Base-by-base conservation (phyloP, 2,797 vertebrate species). In the Rhinophrynus dorsalis region DNA sequence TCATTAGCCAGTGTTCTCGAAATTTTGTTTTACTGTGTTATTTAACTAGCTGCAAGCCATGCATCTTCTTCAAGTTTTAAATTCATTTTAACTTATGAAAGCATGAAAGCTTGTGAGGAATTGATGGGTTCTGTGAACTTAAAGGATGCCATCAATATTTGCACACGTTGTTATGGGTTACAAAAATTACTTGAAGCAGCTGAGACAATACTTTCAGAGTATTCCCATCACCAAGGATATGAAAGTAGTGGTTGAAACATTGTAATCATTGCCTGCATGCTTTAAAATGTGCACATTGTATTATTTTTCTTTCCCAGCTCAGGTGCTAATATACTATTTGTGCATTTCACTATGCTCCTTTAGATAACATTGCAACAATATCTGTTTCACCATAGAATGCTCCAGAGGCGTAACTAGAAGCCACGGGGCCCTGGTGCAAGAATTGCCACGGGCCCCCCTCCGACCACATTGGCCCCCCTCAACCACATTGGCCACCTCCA, bases 131-230 rank as follows among this genome's bases (percentile, higher is more conserved):
- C 26, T 52, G 67, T 68, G 52, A 40, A 59, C 55, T 27, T 48
- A 17, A 40, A 12, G 56, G 24, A 52, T 51, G 56, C 42, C 45
- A n/a, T 33, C 51, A 44, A 68, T 59, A 51, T 68, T 68, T 68
- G 65, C 32, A 37, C 42, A 68, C 58, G 66, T 69, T 61, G 57
- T 69, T 69, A 61, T 15, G 45, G 24, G 66, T 68, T 68, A 68
- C 66, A 26, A 11, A 18, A 33, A 51, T 24, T 38, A 40, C 24
- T 40, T 29, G 8, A 13, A 51, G 23, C 17, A 32, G 45, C 44
- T 30, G 24, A 60, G 47, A 42, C 33, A 60, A 51, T 30, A 44
- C 55, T 59, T 50, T 50, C n/a, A 67, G 29, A 57, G 52, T 27
- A 37, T 21, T 21, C 30, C 56, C 38, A 32, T 68, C 56, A 51